A percentile compares a stretch with the other conserved stretches of the same genome.
These are phyloP conservation scores for Datnioides undecimradiatus DNA, from an alignment of 2,113 vertebrate genomes.

Conservation along the genomic window DNA sequence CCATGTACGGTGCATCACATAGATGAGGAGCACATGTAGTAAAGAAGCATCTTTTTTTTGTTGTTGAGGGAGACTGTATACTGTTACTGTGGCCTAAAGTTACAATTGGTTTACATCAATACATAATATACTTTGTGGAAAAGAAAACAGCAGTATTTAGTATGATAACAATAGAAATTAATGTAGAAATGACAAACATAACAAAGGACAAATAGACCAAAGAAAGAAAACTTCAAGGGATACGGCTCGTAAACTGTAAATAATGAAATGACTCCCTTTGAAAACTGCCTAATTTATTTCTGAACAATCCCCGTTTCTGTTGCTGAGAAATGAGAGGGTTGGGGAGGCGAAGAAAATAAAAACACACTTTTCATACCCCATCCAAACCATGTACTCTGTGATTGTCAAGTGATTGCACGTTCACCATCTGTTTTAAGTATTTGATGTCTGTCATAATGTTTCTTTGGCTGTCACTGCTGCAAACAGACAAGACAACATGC, in stretches of 20 bases:
- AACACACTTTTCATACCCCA: neutral
- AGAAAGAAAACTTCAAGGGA: neutral
- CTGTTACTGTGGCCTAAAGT: neutral
- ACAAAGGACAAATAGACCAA: neutral
- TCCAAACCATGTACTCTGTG: slow-evolving; percentile 5
- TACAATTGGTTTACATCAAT: neutral
- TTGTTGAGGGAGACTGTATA: neutral
- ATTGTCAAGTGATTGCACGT: slow-evolving; percentile 7
- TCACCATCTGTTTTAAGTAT: slow-evolving; percentile 38
- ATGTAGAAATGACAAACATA: neutral
- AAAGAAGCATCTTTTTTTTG: neutral
- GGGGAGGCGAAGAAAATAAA: too few relatives aligned
- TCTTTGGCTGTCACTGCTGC: slow-evolving; percentile 8
- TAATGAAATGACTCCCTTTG: neutral
- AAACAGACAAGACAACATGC: slow-evolving; percentile 4
- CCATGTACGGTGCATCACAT: neutral
- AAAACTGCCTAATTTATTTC: neutral
- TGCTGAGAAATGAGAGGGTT: too few relatives aligned
- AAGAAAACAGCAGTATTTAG: neutral
- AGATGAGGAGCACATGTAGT: neutral
- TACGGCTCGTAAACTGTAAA: neutral
- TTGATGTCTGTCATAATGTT: slow-evolving; percentile 25
- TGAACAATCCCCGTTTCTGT: too few relatives aligned
- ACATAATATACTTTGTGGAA: neutral
- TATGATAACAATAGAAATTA: neutral